A percentile compares a stretch with the other conserved stretches of the same genome.
Conservation (phyloP, 1,140 invertebrate genomes). For the Solen grandis region DNA sequence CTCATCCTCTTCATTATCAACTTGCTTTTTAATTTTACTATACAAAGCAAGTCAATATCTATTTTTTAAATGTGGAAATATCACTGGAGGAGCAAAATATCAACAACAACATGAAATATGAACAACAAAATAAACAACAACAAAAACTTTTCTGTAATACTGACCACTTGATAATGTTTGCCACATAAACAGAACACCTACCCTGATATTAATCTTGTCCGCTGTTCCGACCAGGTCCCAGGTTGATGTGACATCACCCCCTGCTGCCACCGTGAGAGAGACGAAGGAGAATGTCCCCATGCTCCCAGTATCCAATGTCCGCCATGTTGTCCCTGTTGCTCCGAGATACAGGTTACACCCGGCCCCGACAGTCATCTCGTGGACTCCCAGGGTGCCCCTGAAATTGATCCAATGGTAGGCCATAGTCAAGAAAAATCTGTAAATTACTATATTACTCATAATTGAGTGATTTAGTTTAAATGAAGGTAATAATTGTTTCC, state of each 20-base stretch:
- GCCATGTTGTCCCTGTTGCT: constrained; percentile 56
- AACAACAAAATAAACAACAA: neutral
- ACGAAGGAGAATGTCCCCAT: constrained; percentile 59
- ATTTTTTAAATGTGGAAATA: too few relatives aligned
- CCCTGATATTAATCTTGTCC: constrained; percentile 42
- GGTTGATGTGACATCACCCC: constrained; percentile 68
- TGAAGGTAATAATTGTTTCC: too few relatives aligned
- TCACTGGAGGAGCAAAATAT: too few relatives aligned
- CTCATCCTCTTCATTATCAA: too few relatives aligned
- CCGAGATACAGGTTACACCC: constrained; percentile 66
- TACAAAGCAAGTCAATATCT: too few relatives aligned
- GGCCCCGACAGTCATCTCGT: constrained; percentile 65
- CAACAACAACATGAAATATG: neutral
- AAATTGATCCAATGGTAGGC: too few relatives aligned
- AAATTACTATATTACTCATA: too few relatives aligned
- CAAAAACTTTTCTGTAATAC: too few relatives aligned
- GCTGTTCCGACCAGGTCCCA: constrained; percentile 55
- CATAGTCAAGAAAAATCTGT: too few relatives aligned
- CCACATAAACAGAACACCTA: neutral
- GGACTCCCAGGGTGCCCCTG: constrained; percentile 70
- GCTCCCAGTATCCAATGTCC: constrained; percentile 42
- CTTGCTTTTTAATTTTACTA: too few relatives aligned
- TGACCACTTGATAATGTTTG: too few relatives aligned
- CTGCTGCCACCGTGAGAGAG: constrained; percentile 65
- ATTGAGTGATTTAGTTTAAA: too few relatives aligned